phyloP scores from a whole-genome alignment of 2,113 vertebrate genomes.

The Lynx canadensis region DNA sequence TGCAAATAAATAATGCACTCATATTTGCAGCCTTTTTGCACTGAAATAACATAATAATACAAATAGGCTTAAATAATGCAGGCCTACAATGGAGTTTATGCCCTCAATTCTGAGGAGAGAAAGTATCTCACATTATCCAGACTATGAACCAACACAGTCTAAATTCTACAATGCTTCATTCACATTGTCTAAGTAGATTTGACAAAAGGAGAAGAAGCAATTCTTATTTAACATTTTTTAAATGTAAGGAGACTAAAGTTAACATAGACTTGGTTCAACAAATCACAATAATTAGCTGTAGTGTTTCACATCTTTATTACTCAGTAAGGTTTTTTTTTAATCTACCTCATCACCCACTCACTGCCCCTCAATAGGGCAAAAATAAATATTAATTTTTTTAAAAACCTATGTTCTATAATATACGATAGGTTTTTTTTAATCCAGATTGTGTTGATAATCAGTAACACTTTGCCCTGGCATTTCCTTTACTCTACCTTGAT shows the following conservation, averaged over 20 bases:
- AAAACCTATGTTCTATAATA: conserved; percentile 66
- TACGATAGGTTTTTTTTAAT: not conserved
- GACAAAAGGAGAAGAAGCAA: conserved; percentile 4
- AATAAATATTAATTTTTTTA: conserved; percentile 64
- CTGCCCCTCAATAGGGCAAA: conserved; percentile 67
- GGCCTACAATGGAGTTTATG: conserved; percentile 42
- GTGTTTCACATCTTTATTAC: conserved; percentile 55
- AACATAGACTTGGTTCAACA: conserved; percentile 57
- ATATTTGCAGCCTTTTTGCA: not conserved
- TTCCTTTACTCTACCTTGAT: not conserved
- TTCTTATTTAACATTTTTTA: conserved; percentile 20
- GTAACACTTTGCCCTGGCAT: not conserved
- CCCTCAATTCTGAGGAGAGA: conserved; percentile 27
- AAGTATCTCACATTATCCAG: conserved; percentile 35
- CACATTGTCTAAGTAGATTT: conserved; percentile 35
- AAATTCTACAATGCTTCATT: conserved; percentile 47
- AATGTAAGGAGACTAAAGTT: not conserved
- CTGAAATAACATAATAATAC: conserved; percentile 39
- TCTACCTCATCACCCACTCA: conserved; percentile 43
- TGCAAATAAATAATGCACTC: conserved; percentile 43
- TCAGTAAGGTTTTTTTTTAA: conserved; percentile 63
- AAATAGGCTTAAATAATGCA: not conserved
- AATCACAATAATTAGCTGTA: conserved; percentile 49
- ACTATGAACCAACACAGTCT: conserved; percentile 48
- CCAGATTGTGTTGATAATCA: not conserved